Base-by-base conservation (phyloP, 2,888 invertebrate species). In the Sepiola atlantica region DNA sequence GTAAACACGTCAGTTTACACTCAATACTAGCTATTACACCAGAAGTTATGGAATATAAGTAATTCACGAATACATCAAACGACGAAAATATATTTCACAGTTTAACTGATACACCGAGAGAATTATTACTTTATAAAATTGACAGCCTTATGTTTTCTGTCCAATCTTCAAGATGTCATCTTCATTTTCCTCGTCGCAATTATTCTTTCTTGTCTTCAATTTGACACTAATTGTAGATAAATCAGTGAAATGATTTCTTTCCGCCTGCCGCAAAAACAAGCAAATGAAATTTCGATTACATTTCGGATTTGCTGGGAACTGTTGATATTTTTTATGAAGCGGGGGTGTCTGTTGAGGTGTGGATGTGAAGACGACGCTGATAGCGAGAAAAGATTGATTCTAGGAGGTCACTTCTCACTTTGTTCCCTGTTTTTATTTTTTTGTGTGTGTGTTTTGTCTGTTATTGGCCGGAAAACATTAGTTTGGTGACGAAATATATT, bases 231-330 rank as follows among this genome's bases (percentile, higher is more conserved):
- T 77, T 77, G 77, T 77, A 16, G 77, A 77, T 77, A 77, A n/a
- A 77, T 77, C 77, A 77, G 77, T 77, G 16, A 77, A 77, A 77
- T 77, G 32, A 77, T 57, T 57, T 57, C n/a, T 77, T 77, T 4
- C n/a, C 77, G 77, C n/a, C 77, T 32, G 32, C n/a, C 77, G n/a
- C 77, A 77, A 77, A n/a, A 77, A 77, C 77, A 77, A 77, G n/a
- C n/a, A 77, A 77, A 77, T 77, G 77, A 77, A 77, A 77, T 77
- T 77, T 77, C 77, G 77, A 77, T 77, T 77, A 77, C n/a, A 77
- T 77, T 77, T 77, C n/a, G n/a, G 77, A 77, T 77, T 77, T 77
- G 77, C 12, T 18, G 77, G n/a, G 77, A 77, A 45, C 45, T 45
- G 45, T 45, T 45, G 45, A 8, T 45, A 45, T 45, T 45, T 45